Base-by-base conservation (phyloP, 2,797 vertebrate species). In the Babyrousa celebensis region DNA sequence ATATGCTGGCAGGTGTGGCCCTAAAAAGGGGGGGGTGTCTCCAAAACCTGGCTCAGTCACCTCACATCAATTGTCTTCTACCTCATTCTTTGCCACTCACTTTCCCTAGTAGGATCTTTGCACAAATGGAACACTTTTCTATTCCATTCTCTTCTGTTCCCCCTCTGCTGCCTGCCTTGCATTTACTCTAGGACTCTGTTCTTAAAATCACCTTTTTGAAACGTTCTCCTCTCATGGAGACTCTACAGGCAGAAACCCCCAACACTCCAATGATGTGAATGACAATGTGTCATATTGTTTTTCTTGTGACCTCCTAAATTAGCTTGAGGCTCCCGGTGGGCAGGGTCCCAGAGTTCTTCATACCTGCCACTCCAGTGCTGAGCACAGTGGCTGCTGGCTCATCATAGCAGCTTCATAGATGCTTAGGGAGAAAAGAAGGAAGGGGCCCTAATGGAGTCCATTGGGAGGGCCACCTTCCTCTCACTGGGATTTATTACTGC, bases 401-500 rank as follows among this genome's bases (percentile, higher is more conserved):
- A 1, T 5, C 16, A 32, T 0, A 16, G 18, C 0, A n/a, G 84
- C 23, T 29, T 70, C 70, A 36, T 0, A 65, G 62, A 54, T 8
- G 18, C 14, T 71, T 60, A 18, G 0, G 27, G 60, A 62, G 43
- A 16, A 25, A 18, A 20, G 17, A 20, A 68, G 21, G n/a, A 9
- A 68, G 29, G 63, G 21, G 52, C 7, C 12, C 32, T 18, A 1
- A 0, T 1, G 6, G 60, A 1, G 23, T 40, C 23, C 11, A 16
- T 56, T 11, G 23, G 80, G 56, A 75, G 9, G 43, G 52, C 48
- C 20, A 20, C 29, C 25, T 84, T 43, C 21, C 65, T 90, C 56
- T 62, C 36, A 14, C 17, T 32, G 74, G 43, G 62, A 52, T 12
- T 56, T 60, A 36, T 58, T 40, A 60, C 21, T 62, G 32, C 8